A percentile compares a stretch with the other conserved stretches of the same genome.
Conservation (phyloP, 2,797 vertebrate species). For the Epinephelus coioides region DNA sequence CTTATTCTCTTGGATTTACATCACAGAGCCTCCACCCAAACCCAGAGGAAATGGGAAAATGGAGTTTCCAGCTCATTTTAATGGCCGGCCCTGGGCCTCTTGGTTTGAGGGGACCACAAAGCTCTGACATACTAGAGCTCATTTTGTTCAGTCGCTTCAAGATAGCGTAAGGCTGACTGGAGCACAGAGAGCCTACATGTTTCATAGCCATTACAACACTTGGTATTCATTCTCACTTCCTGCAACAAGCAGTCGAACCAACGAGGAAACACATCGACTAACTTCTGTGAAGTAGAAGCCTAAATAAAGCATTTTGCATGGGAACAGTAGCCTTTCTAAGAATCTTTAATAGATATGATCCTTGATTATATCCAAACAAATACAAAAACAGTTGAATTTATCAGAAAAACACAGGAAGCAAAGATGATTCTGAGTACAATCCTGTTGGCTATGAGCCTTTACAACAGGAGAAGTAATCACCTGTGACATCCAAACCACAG, state of each 20-base stretch:
- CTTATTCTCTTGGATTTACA: conserved; percentile 78
- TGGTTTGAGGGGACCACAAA: conserved; percentile 74
- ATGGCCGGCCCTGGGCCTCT: conserved; percentile 71
- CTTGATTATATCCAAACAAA: background rate
- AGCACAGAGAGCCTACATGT: conserved; percentile 32
- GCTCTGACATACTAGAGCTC: conserved; percentile 65
- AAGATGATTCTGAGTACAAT: background rate
- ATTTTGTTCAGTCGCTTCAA: conserved; percentile 55
- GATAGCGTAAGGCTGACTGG: conserved; percentile 56
- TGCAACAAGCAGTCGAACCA: conserved; percentile 52
- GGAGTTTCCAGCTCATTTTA: conserved; percentile 78
- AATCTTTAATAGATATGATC: background rate
- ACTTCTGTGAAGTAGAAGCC: background rate
- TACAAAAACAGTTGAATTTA: background rate
- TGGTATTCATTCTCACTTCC: conserved; percentile 65
- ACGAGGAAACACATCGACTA: conserved; percentile 11
- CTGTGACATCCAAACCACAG: conserved; percentile 43
- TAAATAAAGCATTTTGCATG: background rate
- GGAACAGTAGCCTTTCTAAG: background rate
- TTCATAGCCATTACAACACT: conserved; percentile 59
- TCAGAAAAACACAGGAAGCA: background rate
- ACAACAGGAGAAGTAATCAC: conserved; percentile 46
- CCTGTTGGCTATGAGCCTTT: conserved; percentile 28
- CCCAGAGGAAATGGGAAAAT: conserved; percentile 80
- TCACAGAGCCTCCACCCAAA: conserved; percentile 82